These are phyloP conservation scores for Myzus persicae DNA, from an alignment of 1,140 invertebrate species.

Conservation along the genomic window DNA sequence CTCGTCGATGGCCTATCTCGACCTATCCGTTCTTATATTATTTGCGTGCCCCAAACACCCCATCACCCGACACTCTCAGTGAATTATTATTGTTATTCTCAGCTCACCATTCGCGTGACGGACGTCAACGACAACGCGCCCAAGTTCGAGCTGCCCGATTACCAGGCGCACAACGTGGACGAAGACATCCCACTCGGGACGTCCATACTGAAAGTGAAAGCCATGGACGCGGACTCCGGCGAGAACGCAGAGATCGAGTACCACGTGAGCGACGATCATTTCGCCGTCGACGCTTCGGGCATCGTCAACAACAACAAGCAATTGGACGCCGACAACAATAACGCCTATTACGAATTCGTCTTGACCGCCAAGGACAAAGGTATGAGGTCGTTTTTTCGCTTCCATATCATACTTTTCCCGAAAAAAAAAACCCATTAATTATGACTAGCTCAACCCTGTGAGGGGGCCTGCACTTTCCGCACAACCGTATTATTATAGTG, in stretches of 20 bases:
- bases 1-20: no score
- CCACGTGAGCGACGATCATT: slow-evolving; percentile 90
- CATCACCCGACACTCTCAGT: no score
- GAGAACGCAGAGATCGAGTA: slow-evolving; percentile 94
- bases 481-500: no score
- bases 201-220: slow-evolving; percentile 89
- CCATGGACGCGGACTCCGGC: slow-evolving; percentile 90
- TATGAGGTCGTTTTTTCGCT: slow-evolving; percentile 63
- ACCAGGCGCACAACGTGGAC: slow-evolving; percentile 93
- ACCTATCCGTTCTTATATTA: no score
- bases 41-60: no score
- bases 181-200: slow-evolving; percentile 92
- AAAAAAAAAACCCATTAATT: no score
- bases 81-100: no score
- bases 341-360: slow-evolving; percentile 93
- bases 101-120: slow-evolving; percentile 90
- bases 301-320: slow-evolving; percentile 93
- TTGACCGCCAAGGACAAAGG: slow-evolving; percentile 92
- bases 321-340: slow-evolving; percentile 93
- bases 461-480: no score
- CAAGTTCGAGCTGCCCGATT: slow-evolving; percentile 93
- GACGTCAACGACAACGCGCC: slow-evolving; percentile 95
- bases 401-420: neutral
- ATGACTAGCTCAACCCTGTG: no score
- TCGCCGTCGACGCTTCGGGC: slow-evolving; percentile 88